Evolutionary conservation across 2,797 vertebrate genomes (phyloP).

Genomic region (Buceros bicornis): DNA sequence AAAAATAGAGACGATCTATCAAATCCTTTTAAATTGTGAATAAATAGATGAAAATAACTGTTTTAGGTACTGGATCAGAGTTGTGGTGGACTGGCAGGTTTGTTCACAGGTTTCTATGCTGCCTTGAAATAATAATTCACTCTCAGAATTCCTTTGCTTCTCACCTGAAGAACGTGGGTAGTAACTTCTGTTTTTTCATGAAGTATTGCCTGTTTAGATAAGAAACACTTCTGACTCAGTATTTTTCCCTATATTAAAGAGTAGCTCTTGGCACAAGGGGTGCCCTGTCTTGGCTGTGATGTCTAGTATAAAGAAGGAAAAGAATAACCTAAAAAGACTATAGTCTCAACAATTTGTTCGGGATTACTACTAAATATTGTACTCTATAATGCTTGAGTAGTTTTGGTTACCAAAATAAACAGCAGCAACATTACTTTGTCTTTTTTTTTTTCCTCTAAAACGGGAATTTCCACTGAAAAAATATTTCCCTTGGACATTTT

Average conservation of each 20-base stretch:
- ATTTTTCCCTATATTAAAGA: neutral
- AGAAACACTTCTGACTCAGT: neutral
- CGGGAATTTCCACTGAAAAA: conserved; percentile 1
- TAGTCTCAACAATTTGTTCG: neutral
- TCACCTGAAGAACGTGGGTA: neutral
- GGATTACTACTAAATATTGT: neutral
- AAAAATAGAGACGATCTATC: neutral
- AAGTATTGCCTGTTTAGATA: neutral
- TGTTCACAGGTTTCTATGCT: neutral
- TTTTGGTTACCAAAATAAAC: conserved; percentile 14
- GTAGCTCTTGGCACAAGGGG: neutral
- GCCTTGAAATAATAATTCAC: neutral
- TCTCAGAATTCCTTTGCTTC: neutral
- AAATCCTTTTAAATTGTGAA: neutral
- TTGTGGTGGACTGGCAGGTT: neutral
- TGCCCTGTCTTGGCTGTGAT: neutral
- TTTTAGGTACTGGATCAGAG: neutral
- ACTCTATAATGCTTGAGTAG: neutral
- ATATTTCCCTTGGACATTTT: neutral
- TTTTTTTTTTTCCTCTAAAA: neutral
- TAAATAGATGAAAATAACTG: neutral
- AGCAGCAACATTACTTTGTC: neutral
- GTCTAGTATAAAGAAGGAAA: neutral
- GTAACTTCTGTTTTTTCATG: neutral
- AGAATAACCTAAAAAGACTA: neutral